phyloP scores from a whole-genome alignment of 2,797 vertebrate genomes.

The Notamacropus eugenii region DNA sequence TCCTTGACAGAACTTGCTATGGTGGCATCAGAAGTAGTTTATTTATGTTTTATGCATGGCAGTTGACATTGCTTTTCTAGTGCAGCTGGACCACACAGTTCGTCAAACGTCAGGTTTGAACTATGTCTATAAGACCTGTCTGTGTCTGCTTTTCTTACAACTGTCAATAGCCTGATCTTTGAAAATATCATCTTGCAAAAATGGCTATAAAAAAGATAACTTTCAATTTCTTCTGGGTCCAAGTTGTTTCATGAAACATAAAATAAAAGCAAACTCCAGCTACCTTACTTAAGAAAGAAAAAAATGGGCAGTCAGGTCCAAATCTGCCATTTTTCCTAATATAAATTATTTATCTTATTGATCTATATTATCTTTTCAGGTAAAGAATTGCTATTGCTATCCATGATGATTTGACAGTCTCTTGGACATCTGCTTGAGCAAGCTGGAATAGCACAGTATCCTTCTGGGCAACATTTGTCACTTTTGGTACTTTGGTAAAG shows the following conservation, averaged over 20 bases:
- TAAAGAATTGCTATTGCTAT: conserved; percentile 60
- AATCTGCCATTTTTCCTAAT: neutral
- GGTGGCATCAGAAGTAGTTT: conserved; percentile 38
- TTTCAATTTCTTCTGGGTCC: conserved; percentile 34
- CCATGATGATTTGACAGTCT: conserved; percentile 63
- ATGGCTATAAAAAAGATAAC: neutral
- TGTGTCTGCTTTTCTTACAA: conserved; percentile 36
- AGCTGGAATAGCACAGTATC: conserved; percentile 36
- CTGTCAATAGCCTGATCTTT: conserved; percentile 63
- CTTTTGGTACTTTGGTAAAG: conserved; percentile 61
- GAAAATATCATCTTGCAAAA: conserved; percentile 64
- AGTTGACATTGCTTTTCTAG: conserved; percentile 37
- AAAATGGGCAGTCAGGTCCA: neutral
- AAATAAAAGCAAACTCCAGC: conserved; percentile 30
- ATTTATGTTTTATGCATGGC: conserved; percentile 56
- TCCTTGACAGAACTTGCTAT: conserved; percentile 40
- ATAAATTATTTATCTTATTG: conserved; percentile 49
- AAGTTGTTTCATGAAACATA: neutral
- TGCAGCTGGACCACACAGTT: conserved; percentile 36
- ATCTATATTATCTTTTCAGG: conserved; percentile 19
- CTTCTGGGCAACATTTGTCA: conserved; percentile 48
- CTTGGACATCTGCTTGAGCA: conserved; percentile 60
- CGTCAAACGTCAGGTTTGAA: conserved; percentile 65
- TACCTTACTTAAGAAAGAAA: conserved; percentile 32
- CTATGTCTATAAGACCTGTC: conserved; percentile 21